Evolutionary conservation across 2,888 invertebrate species (phyloP).

Genomic region (Syrphus vitripennis): DNA sequence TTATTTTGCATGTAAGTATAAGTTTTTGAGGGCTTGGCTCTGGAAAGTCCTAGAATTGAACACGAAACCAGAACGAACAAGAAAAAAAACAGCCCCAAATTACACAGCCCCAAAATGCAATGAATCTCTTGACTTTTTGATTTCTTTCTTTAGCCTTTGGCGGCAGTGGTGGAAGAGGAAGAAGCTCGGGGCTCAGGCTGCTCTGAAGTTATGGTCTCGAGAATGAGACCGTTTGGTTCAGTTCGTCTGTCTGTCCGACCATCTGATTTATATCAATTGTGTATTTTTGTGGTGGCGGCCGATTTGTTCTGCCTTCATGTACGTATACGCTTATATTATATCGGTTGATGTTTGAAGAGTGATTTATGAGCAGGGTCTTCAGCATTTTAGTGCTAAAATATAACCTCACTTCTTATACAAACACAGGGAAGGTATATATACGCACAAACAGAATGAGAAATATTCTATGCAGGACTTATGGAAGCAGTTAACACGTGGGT

Average conservation of each 20-base stretch:
- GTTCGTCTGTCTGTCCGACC: slow-evolving; percentile 1
- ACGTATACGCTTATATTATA: neutral
- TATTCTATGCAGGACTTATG: slow-evolving; percentile 27
- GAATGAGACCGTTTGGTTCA: neutral
- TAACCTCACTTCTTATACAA: neutral
- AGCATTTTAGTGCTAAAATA: neutral
- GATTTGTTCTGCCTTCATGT: slow-evolving; percentile 14
- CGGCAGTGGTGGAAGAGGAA: neutral
- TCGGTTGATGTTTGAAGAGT: slow-evolving; percentile 22
- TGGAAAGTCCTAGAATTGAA: slow-evolving; percentile 43
- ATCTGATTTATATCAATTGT: slow-evolving; percentile 57
- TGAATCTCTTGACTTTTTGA: slow-evolving; percentile 66
- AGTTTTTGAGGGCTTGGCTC: slow-evolving; percentile 15
- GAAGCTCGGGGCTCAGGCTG: too few relatives aligned
- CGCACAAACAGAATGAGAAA: slow-evolving; percentile 1
- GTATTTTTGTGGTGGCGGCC: slow-evolving; percentile 27
- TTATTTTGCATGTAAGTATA: slow-evolving; percentile 16
- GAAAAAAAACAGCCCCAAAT: slow-evolving; percentile 31
- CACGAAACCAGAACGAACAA: slow-evolving; percentile 6
- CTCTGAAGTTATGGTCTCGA: neutral
- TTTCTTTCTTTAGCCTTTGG: slow-evolving; percentile 42
- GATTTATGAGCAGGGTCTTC: slow-evolving; percentile 49
- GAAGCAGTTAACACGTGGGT: slow-evolving; percentile 50
- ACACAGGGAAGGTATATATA: too few relatives aligned
- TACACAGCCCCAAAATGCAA: slow-evolving; percentile 56